Evolutionary conservation across 2,113 vertebrate species (phyloP).

Genomic region (Peromyscus maniculatus): DNA sequence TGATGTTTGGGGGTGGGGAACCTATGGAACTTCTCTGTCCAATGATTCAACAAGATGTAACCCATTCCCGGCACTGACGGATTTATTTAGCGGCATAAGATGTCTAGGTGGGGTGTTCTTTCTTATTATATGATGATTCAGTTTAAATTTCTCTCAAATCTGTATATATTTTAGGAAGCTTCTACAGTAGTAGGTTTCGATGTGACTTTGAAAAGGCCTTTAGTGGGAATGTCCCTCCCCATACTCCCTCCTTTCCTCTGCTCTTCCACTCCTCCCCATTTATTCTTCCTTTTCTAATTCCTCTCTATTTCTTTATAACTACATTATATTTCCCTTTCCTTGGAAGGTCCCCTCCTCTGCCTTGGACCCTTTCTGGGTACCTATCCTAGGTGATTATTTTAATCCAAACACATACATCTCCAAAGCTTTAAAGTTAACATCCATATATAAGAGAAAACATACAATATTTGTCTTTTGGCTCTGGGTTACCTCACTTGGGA

Average conservation of each 20-base stretch:
- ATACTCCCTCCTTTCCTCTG: too few species aligned
- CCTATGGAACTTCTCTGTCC: neutral
- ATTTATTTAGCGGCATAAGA: neutral
- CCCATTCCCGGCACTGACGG: neutral
- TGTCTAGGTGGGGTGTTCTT: neutral
- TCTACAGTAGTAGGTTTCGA: neutral
- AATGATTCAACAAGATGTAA: neutral
- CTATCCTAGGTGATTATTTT: neutral
- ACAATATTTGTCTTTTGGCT: neutral
- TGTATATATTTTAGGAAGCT: neutral
- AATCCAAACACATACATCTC: neutral
- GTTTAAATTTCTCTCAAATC: neutral
- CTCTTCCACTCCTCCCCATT: neutral
- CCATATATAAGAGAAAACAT: neutral
- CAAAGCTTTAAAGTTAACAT: neutral
- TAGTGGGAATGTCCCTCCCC: neutral
- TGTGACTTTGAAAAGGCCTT: neutral
- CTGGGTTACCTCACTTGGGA: too few species aligned
- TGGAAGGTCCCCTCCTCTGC: neutral
- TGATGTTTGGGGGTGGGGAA: neutral
- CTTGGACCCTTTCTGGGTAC: neutral
- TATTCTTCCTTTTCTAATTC: neutral
- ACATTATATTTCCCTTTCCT: neutral
- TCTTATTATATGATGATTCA: too few species aligned
- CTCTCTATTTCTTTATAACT: too few species aligned